Base-by-base conservation (phyloP, 1,140 invertebrate genomes). In the Drosophila orosa region DNA sequence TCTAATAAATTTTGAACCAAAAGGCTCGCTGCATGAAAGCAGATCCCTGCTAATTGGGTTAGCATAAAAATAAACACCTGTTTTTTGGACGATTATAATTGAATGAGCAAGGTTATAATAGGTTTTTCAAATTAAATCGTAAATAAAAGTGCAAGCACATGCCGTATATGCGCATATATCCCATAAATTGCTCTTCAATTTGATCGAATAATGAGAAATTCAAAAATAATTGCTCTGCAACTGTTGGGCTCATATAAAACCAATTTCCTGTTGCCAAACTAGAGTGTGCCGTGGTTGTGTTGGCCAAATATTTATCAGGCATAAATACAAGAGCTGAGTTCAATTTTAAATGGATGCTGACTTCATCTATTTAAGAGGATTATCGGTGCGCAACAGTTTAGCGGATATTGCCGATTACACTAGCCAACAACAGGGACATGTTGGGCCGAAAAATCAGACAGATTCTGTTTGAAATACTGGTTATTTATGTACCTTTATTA, bases 321-420 rank as follows among this genome's bases (percentile, higher is more conserved):
- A 58, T 76, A 76, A 59, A 59, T 59, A 40, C 39, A 27, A 58
- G 33, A 48, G 29, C 73, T 67, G 33, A 76, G 54, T 57, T 76
- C 42, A 74, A 67, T 59, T 59, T 45, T 58, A 75, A 76, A 67
- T 76, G 35, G 42, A n/a, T 27, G 47, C 69, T 56, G 71, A 74
- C 71, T 63, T 62, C 44, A 63, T 63, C 40, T 56, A 74, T 62
- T 74, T 74, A 74, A 74, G 72, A 73, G 72, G 72, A 74, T 74
- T 74, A 74, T 22, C 48, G 59, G 29, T 52, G 54, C 4, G 31
- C 69, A 72, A 45, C 56, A 56, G 60, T 74, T 74, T 57, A 74
- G 50, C 50, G 58, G 45, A 66, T 44, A 74, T 33, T 39, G 25
- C 15, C 19, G 63, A 52, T 69, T 69, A 69, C 9, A 54, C 50